phyloP scores from a whole-genome alignment of 2,797 vertebrate species.

The Poecilia velifera region DNA sequence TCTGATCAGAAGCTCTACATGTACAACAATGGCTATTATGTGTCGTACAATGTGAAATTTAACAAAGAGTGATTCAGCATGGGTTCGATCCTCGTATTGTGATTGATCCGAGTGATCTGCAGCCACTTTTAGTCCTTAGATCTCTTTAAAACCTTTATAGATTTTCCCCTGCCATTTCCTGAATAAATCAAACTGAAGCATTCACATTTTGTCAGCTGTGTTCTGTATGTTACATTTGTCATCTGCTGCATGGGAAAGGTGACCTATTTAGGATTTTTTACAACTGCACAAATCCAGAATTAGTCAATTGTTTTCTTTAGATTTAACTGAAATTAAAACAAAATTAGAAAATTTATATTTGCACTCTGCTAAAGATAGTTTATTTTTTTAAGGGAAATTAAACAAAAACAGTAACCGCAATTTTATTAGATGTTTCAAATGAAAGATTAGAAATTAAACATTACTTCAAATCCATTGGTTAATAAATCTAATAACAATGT shows the following conservation, averaged over 20 bases:
- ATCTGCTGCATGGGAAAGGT: not conserved
- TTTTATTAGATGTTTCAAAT: not conserved
- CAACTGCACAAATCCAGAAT: not conserved
- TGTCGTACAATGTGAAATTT: constrained; percentile 65
- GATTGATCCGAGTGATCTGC: constrained; percentile 50
- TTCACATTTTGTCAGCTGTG: constrained; percentile 13
- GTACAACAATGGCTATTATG: constrained; percentile 75
- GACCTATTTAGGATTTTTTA: not conserved
- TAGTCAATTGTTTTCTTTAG: not conserved
- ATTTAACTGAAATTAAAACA: not conserved
- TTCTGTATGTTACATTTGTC: not conserved
- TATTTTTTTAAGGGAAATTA: not conserved
- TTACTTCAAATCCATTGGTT: not conserved
- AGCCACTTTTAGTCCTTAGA: constrained; percentile 9
- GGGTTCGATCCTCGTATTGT: constrained; percentile 21
- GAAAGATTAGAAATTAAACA: not conserved
- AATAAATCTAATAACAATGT: not conserved
- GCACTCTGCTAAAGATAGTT: not conserved
- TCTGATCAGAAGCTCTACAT: constrained; percentile 78
- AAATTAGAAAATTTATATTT: not conserved
- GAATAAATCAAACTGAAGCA: constrained; percentile 75
- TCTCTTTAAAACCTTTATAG: constrained; percentile 6
- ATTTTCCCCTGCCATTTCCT: constrained; percentile 11
- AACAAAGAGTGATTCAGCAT: constrained; percentile 34
- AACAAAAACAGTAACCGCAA: not conserved